Base-by-base conservation (phyloP, 2,113 vertebrate genomes). In the Scomber scombrus region DNA sequence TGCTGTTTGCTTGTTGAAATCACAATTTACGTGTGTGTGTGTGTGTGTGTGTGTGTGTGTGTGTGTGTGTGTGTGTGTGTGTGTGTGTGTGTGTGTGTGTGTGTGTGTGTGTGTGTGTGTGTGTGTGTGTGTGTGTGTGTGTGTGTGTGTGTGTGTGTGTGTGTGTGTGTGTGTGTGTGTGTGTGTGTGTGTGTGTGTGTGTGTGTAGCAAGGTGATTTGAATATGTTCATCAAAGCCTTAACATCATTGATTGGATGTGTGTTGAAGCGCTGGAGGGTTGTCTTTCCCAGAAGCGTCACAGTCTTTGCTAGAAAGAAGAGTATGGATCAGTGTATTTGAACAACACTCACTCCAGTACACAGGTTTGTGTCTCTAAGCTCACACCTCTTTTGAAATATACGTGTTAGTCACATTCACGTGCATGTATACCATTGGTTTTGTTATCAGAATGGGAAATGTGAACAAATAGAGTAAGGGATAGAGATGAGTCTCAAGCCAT, bases 201-300 rank as follows among this genome's bases (percentile, higher is more conserved):
- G 23, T 26, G 23, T 26, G 23, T n/a, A n/a, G n/a, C n/a, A n/a
- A n/a, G 52, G 61, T 80, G 49, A 87, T 88, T 90, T 64, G 65
- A 74, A 80, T 43, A 40, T 67, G 71, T 71, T 85, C 73, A 90
- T 88, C 67, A 80, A 81, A 80, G 45, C 29, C 52, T 56, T 29
- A 31, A 75, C 51, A 9, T 70, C 58, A 87, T 67, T 55, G 73
- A 90, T 79, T 75, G 65, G 49, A 71, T 73, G 74, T 74, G 71
- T 68, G 58, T 23, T 51, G 26, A 82, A 60, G 23, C n/a, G 18
- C 40, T 50, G 11, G 11, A 50, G 49, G 26, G 4, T 29, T 46
- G 45, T 64, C 70, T 71, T 85, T 62, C 72, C 56, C 71, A 69
- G 62, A 40, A 55, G 47, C 12, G 13, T 43, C 57, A 46, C 60